A percentile compares a stretch with the other conserved stretches of the same genome.
phyloP scores from a whole-genome alignment of 2,113 vertebrate genomes.

The Ramphastos sulfuratus region DNA sequence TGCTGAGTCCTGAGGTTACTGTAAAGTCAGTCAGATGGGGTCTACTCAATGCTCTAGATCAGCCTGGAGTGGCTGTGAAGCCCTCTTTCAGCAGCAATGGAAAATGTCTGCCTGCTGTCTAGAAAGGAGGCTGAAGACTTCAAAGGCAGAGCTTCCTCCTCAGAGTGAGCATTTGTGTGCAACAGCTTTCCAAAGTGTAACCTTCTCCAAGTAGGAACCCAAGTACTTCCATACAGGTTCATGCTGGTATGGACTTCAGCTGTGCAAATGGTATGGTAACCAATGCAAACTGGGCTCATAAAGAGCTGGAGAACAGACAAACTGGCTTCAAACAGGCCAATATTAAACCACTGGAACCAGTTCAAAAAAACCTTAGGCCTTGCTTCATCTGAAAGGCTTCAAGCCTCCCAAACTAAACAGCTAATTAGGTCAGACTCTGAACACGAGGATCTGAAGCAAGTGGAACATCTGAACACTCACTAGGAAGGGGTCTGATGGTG shows the following conservation, averaged over 20 bases:
- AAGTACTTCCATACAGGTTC: constrained; percentile 19
- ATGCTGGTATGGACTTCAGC: constrained; percentile 23
- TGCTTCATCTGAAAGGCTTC: neutral
- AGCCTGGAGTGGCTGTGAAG: neutral
- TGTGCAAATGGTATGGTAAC: neutral
- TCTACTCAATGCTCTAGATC: neutral
- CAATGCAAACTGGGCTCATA: neutral
- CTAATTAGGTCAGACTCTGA: neutral
- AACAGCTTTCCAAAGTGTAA: neutral
- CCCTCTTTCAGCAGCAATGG: neutral
- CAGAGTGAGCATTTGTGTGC: neutral
- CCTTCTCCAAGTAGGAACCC: neutral
- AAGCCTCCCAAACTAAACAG: neutral
- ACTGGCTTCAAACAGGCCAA: constrained; percentile 17
- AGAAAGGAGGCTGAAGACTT: neutral
- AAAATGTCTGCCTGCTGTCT: neutral
- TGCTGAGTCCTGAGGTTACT: neutral
- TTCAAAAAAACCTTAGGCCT: neutral
- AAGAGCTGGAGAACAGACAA: constrained; percentile 9
- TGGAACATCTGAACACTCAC: neutral
- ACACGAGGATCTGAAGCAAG: neutral
- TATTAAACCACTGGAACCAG: neutral
- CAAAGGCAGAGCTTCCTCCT: constrained; percentile 37
- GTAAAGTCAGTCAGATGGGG: neutral
- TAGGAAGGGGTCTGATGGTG: neutral